phyloP scores from a whole-genome alignment of 2,113 vertebrate species.

The Planiliza haematocheilus region DNA sequence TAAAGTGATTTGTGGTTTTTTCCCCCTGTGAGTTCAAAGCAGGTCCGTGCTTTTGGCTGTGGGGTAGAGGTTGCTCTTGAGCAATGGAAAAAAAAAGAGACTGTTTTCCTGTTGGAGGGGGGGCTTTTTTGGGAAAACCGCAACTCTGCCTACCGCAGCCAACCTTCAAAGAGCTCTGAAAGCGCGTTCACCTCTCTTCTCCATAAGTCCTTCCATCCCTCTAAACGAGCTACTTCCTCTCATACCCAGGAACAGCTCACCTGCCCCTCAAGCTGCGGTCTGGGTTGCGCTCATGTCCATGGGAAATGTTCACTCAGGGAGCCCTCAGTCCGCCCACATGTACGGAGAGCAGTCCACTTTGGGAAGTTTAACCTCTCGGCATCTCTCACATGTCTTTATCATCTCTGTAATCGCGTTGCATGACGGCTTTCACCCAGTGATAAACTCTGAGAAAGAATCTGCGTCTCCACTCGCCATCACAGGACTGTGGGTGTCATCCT shows the following conservation, averaged over 20 bases:
- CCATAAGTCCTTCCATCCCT: conserved; percentile 58
- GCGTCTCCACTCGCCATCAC: neutral
- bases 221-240: conserved; percentile 65
- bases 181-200: conserved; percentile 61
- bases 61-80: conserved; percentile 72
- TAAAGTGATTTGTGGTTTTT: conserved; percentile 80
- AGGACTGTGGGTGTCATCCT: conserved; percentile 46
- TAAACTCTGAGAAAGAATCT: conserved; percentile 29
- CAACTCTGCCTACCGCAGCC: conserved; percentile 75
- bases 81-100: conserved; percentile 72
- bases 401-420: neutral
- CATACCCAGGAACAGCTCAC: conserved; percentile 52
- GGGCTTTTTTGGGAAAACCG: conserved; percentile 69
- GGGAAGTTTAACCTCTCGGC: conserved; percentile 25
- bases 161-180: conserved; percentile 68
- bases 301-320: conserved; percentile 61
- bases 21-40: conserved; percentile 78
- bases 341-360: conserved; percentile 15
- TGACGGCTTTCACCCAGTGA: conserved; percentile 25
- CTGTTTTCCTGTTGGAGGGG: conserved; percentile 73
- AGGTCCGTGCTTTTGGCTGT: conserved; percentile 62
- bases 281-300: conserved; percentile 40
- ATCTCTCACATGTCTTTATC: conserved; percentile 26
- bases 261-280: conserved; percentile 51
- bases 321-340: conserved; percentile 38